Percentiles rank a stretch among this genome's conserved stretches.
Evolutionary conservation across 2,113 vertebrate species (phyloP).

Genomic region (Symphodus melops): DNA sequence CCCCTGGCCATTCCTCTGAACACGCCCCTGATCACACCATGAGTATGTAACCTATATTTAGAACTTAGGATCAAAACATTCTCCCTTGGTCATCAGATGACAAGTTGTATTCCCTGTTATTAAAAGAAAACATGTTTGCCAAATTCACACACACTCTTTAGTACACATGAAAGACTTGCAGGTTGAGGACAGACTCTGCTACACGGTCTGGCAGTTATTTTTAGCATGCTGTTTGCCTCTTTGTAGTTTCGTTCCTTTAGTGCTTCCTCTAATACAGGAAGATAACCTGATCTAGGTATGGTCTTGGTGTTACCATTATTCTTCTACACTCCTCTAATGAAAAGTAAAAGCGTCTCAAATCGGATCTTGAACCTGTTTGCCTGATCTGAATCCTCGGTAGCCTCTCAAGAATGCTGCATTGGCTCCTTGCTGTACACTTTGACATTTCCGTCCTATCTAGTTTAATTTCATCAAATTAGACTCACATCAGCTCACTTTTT

Average conservation of each 20-base stretch:
- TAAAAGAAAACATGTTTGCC: slow-evolving; percentile 41
- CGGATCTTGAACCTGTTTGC: slow-evolving; percentile 1
- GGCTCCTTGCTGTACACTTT: background rate
- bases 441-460: background rate
- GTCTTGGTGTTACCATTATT: slow-evolving; percentile 33
- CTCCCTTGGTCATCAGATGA: slow-evolving; percentile 29
- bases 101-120: slow-evolving; percentile 48
- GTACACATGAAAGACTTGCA: slow-evolving; percentile 38
- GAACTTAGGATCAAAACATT: slow-evolving; percentile 21
- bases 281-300: slow-evolving; percentile 51
- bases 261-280: slow-evolving; percentile 56
- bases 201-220: slow-evolving; percentile 60
- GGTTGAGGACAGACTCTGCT: slow-evolving; percentile 36
- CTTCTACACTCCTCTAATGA: slow-evolving; percentile 4
- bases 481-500: background rate
- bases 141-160: slow-evolving; percentile 22
- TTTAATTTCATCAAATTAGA: slow-evolving; percentile 9
- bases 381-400: background rate
- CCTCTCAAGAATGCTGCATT: slow-evolving; percentile 4
- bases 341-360: background rate
- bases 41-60: slow-evolving; percentile 13
- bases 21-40: too few relatives aligned
- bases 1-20: too few relatives aligned
- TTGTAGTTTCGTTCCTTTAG: slow-evolving; percentile 65
- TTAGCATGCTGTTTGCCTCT: slow-evolving; percentile 66